Conservation (phyloP, 2,888 invertebrate species). For the Tetranychus truncatus region DNA sequence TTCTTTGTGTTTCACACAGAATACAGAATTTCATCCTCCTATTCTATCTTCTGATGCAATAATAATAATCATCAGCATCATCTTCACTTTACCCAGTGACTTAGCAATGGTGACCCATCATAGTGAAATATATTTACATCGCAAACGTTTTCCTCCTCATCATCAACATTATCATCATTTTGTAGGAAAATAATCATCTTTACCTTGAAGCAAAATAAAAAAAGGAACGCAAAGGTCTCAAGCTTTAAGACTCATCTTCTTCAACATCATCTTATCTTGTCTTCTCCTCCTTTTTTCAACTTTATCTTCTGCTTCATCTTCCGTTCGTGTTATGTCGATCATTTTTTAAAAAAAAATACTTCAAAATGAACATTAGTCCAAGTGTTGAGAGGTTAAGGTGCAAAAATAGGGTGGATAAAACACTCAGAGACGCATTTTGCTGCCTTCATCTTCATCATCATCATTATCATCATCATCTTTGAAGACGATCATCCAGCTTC, state of each 20-base stretch:
- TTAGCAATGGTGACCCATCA: too few relatives aligned
- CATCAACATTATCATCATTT: too few relatives aligned
- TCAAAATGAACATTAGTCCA: background rate
- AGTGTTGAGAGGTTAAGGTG: constrained; percentile 1
- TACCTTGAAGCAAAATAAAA: background rate
- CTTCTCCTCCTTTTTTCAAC: background rate
- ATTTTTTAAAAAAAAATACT: background rate
- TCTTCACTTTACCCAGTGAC: background rate
- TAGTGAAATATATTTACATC: too few relatives aligned
- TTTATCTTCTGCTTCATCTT: background rate
- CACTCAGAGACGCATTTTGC: background rate
- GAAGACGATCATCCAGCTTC: too few relatives aligned
- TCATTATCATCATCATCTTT: too few relatives aligned
- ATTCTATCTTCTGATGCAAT: background rate
- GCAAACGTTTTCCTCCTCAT: too few relatives aligned
- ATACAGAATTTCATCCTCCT: too few relatives aligned
- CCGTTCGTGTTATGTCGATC: background rate
- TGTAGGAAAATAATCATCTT: background rate
- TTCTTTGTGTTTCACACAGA: too few relatives aligned
- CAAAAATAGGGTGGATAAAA: background rate
- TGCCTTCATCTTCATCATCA: too few relatives aligned
- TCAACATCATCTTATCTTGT: background rate
- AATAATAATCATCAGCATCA: background rate
- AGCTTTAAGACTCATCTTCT: background rate
- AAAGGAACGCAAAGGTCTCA: background rate